phyloP scores from a whole-genome alignment of 2,113 vertebrate genomes.

The Laticauda laticaudata region DNA sequence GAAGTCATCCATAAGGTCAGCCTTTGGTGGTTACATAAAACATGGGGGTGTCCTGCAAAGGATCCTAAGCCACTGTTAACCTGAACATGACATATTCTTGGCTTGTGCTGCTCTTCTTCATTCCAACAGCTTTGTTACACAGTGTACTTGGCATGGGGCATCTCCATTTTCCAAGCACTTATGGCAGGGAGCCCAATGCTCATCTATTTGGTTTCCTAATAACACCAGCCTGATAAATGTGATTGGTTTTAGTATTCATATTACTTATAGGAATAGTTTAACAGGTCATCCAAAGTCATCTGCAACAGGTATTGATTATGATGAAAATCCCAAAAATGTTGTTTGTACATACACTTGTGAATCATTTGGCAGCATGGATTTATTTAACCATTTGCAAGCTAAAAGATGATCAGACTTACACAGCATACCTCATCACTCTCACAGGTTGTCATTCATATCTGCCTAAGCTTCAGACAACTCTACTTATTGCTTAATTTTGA shows the following conservation, averaged over 20 bases:
- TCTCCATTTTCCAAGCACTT: conserved; percentile 56
- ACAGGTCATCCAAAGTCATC: conserved; percentile 6
- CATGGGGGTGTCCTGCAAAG: conserved; percentile 37
- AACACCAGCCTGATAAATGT: conserved; percentile 33
- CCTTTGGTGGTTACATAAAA: conserved; percentile 35
- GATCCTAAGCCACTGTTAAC: conserved; percentile 52
- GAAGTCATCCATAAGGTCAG: conserved; percentile 16
- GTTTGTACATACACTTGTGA: background rate
- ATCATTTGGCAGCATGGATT: background rate
- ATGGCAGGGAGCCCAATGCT: conserved; percentile 51
- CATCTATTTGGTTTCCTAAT: conserved; percentile 47
- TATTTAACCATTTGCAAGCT: background rate
- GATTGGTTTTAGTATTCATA: conserved; percentile 17
- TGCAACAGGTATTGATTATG: background rate
- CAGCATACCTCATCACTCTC: background rate
- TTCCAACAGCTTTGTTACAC: conserved; percentile 60
- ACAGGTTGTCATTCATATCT: background rate
- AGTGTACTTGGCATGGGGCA: conserved; percentile 51
- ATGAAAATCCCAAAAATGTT: background rate
- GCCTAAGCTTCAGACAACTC: background rate
- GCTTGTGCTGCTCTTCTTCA: conserved; percentile 41
- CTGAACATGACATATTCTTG: conserved; percentile 58
- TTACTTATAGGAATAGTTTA: background rate
- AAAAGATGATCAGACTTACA: background rate
- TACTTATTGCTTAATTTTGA: background rate